phyloP scores from a whole-genome alignment of 2,888 invertebrate species.

The Lepidochitona cinerea region DNA sequence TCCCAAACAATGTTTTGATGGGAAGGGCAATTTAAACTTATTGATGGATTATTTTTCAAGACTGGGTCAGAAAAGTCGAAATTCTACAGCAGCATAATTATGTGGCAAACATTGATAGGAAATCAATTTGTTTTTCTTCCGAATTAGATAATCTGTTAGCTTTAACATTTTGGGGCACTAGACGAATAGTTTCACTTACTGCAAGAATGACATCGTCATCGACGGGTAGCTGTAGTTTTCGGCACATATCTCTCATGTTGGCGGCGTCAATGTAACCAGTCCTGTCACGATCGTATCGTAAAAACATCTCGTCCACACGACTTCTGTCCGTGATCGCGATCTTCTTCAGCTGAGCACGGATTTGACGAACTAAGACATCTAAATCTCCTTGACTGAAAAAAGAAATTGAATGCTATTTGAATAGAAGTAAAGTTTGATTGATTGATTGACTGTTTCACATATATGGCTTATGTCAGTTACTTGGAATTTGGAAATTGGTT shows the following conservation, averaged over 20 bases:
- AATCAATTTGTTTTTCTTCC: too few relatives aligned
- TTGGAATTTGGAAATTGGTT: too few relatives aligned
- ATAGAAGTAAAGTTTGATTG: too few relatives aligned
- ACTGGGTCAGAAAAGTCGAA: not conserved
- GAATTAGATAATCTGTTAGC: too few relatives aligned
- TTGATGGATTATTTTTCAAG: not conserved
- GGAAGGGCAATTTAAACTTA: too few relatives aligned
- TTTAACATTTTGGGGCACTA: too few relatives aligned
- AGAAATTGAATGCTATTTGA: too few relatives aligned
- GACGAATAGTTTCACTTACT: slow-evolving; percentile 51
- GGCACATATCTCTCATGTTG: slow-evolving; percentile 66
- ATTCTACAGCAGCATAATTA: too few relatives aligned
- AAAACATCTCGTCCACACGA: slow-evolving; percentile 68
- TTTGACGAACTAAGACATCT: slow-evolving; percentile 60
- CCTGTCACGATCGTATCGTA: slow-evolving; percentile 65
- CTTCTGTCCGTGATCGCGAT: slow-evolving; percentile 69
- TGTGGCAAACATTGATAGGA: too few relatives aligned
- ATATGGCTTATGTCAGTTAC: too few relatives aligned
- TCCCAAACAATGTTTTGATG: not conserved
- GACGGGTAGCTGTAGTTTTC: slow-evolving; percentile 66
- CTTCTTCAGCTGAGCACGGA: slow-evolving; percentile 69
- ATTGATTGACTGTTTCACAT: too few relatives aligned
- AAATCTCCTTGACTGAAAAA: slow-evolving; percentile 59
- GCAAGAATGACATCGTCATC: slow-evolving; percentile 68
- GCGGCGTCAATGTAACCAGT: slow-evolving; percentile 65